Evolutionary conservation across 2,888 invertebrate species (phyloP).

Genomic region (Tachina fera): DNA sequence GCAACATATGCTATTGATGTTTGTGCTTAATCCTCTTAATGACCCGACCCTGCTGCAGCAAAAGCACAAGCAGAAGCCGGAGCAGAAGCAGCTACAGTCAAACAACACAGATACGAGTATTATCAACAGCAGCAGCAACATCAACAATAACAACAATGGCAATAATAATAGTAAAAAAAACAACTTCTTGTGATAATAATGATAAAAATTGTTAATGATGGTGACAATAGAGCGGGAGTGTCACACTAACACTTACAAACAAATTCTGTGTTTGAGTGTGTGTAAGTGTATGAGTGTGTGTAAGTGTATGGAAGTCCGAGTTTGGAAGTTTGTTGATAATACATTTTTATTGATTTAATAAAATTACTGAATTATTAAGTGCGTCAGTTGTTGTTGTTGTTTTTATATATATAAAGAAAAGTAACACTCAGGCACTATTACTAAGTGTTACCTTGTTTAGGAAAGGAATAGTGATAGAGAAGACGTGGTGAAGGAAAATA

Average conservation of each 20-base stretch:
- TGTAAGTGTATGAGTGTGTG: neutral
- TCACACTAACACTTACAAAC: neutral
- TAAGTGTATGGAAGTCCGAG: neutral
- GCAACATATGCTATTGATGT: slow-evolving; percentile 67
- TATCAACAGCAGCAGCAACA: neutral
- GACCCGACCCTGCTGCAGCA: slow-evolving; percentile 58
- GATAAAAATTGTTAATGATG: slow-evolving; percentile 59
- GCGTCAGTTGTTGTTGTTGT: neutral
- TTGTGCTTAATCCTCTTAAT: slow-evolving; percentile 68
- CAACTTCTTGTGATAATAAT: slow-evolving; percentile 57
- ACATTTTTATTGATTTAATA: slow-evolving; percentile 62
- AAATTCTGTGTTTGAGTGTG: neutral
- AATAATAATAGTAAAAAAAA: slow-evolving; percentile 27
- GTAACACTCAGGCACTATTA: no score
- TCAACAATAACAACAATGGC: slow-evolving; percentile 22
- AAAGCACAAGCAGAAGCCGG: neutral
- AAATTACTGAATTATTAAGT: slow-evolving; percentile 57
- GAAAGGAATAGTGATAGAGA: no score
- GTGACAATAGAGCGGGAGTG: slow-evolving; percentile 60
- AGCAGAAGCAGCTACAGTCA: neutral
- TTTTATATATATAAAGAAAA: no score
- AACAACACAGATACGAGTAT: slow-evolving; percentile 12
- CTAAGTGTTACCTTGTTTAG: no score
- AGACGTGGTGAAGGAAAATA: no score
- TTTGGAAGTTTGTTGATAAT: neutral